Evolutionary conservation across 2,797 vertebrate genomes (phyloP), one percentile per base, ranked within the genome.

Genomic region (Alcedo atthis): DNA sequence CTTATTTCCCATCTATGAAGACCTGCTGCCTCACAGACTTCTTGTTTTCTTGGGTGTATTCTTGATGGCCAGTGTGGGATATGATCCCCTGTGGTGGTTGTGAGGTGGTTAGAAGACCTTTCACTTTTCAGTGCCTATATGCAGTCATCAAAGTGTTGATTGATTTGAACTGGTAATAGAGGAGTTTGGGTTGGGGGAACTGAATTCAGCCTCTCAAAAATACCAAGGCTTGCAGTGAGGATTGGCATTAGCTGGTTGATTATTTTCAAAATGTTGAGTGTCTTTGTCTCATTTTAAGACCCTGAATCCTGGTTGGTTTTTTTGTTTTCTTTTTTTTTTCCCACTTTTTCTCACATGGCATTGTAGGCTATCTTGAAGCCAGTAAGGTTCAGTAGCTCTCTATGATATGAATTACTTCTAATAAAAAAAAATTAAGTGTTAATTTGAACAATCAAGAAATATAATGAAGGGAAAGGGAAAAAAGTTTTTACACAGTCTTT

Each of bases 401-500:
- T 85, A 63, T 77, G 37, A 37, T 94, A 82, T 49, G 61, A 94
- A 93, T 94, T 87, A 61, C 6, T 51, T 51, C 49, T 51, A 49
- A 15, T 71, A 40, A 67, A 49, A 83, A 74, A 67, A 42, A n/a
- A n/a, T n/a, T n/a, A 22, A 28, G 32, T 33, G 35, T 80, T 79
- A 69, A 76, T 91, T 85, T 71, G 81, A 88, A 55, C 74, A 90
- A 67, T 87, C 80, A 71, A 80, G 45, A 66, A 82, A 37, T 55
- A 48, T 30, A 33, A 32, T 57, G 28, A 62, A 71, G 75, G 43
- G 24, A 5, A 5, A 3, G 45, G 82, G 73, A 54, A 42, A 82
- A 76, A 54, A 42, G 71, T 28, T 93, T 89, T 94, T 83, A 16
- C 69, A 53, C 26, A 66, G 63, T 32, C 66, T 93, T 94, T 93